Conservation (phyloP, 2,113 vertebrate species). For the Emydura subglobosa region DNA sequence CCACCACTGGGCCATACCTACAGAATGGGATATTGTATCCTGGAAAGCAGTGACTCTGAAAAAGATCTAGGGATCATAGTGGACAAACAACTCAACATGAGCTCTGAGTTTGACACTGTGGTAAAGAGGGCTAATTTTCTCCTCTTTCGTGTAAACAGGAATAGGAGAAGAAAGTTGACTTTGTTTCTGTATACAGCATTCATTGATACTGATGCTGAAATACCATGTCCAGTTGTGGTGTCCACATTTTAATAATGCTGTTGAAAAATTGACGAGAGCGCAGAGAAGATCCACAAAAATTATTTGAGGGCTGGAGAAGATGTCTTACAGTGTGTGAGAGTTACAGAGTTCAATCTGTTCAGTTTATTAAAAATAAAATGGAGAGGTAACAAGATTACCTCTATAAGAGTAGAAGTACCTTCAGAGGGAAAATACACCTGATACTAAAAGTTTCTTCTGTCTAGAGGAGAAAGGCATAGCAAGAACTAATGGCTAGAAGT, state of each 20-base stretch:
- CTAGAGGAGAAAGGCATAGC: background rate
- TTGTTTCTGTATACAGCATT: background rate
- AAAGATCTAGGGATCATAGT: background rate
- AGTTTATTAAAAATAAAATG: background rate
- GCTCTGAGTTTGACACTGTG: background rate
- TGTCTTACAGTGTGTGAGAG: background rate
- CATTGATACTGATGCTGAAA: background rate
- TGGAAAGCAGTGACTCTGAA: background rate
- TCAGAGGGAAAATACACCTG: background rate
- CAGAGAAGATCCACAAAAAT: background rate
- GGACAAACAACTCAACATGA: background rate
- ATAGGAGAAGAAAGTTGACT: background rate
- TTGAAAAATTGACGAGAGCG: background rate
- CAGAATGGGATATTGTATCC: background rate
- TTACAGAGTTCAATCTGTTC: background rate
- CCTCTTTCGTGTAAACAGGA: background rate
- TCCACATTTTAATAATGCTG: background rate
- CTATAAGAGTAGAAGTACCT: background rate
- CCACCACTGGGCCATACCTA: background rate
- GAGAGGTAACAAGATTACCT: background rate
- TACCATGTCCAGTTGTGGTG: background rate
- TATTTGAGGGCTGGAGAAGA: background rate
- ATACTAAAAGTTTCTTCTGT: background rate
- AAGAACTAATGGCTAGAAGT: background rate
- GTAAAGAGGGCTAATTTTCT: background rate